Evolutionary conservation across 2,797 vertebrate species (phyloP).

Genomic region (Lateolabrax maculatus): DNA sequence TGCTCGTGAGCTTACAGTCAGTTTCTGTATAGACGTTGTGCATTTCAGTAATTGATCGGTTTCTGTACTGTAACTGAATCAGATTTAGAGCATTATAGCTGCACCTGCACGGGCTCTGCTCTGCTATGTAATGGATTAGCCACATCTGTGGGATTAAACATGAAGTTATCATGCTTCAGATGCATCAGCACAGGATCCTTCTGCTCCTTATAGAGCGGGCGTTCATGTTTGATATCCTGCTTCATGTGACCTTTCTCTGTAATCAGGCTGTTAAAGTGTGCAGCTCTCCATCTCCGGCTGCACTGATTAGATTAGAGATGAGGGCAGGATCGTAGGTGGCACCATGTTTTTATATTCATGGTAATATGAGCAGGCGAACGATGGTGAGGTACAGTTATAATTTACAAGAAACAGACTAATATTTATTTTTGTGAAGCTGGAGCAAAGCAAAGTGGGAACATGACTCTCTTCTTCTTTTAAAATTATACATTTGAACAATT

Average conservation of each 20-base stretch:
- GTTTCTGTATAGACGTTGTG: neutral
- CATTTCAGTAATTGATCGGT: constrained; percentile 19
- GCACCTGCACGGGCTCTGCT: neutral
- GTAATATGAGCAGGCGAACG: neutral
- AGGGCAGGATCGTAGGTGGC: neutral
- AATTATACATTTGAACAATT: neutral
- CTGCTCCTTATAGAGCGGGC: neutral
- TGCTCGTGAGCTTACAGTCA: constrained; percentile 14
- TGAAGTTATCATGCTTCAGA: neutral
- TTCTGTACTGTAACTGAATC: neutral
- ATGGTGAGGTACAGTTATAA: neutral
- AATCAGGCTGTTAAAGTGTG: constrained; percentile 63
- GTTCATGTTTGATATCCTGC: neutral
- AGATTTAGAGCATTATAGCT: constrained; percentile 1
- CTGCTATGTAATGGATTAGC: constrained; percentile 29
- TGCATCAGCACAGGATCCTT: neutral
- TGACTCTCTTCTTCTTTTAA: neutral
- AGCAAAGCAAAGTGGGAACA: neutral
- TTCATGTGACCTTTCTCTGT: constrained; percentile 72
- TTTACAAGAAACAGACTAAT: neutral
- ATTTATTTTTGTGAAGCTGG: neutral
- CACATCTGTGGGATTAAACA: neutral
- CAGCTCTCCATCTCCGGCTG: constrained; percentile 16
- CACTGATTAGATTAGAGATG: constrained; percentile 33
- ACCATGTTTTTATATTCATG: neutral